A percentile compares a stretch with the other conserved stretches of the same genome.
phyloP scores from a whole-genome alignment of 92 coral and sea anemone genomes.

The Metridium senile region DNA sequence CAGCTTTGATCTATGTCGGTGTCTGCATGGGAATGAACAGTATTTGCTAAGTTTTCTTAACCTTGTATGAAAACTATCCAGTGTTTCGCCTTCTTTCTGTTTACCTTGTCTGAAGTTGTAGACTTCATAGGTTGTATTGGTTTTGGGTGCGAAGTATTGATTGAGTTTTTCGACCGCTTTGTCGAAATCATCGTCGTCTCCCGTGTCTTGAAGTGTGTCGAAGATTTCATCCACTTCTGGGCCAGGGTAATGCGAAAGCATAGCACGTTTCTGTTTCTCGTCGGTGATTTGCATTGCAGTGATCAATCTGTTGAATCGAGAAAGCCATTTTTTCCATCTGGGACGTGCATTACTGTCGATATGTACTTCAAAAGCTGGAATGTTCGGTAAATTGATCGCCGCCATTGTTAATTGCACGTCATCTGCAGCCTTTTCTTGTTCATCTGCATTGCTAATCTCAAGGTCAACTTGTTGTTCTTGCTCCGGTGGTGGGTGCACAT shows the following conservation, averaged over 20 bases:
- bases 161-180: conserved; percentile 51
- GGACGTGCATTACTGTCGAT: conserved; percentile 64
- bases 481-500: no score
- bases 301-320: conserved; percentile 43
- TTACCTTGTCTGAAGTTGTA: conserved; percentile 60
- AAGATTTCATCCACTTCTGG: conserved; percentile 45
- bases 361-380: conserved; percentile 57
- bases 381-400: conserved; percentile 49
- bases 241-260: conserved; percentile 59
- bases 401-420: no score
- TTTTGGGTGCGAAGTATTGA: conserved; percentile 58
- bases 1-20: neutral
- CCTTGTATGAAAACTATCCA: conserved; percentile 58
- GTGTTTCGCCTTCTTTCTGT: conserved; percentile 64
- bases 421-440: no score
- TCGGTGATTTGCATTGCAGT: conserved; percentile 52
- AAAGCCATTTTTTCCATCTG: conserved; percentile 62
- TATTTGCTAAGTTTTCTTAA: conserved; percentile 35
- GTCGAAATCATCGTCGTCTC: neutral
- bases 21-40: neutral
- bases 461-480: no score
- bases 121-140: conserved; percentile 57
- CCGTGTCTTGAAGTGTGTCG: conserved; percentile 54
- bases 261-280: conserved; percentile 53
- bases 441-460: no score